phyloP scores from a whole-genome alignment of 2,113 vertebrate species.

The Notarius lentiginosus region DNA sequence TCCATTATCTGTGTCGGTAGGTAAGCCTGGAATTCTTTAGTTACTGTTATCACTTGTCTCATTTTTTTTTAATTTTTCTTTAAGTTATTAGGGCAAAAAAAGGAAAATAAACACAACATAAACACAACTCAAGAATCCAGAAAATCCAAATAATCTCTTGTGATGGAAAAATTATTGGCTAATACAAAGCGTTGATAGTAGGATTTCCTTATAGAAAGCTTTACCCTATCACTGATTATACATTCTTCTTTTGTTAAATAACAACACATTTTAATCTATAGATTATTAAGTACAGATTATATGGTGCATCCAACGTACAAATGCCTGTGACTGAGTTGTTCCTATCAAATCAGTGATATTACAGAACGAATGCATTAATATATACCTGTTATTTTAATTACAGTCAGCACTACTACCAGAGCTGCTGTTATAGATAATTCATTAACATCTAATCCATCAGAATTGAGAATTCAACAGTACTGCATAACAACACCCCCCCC shows the following conservation, averaged over 20 bases:
- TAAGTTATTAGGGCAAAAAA: not conserved
- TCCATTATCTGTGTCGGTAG: too few relatives aligned
- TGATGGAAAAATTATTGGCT: not conserved
- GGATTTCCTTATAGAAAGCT: not conserved
- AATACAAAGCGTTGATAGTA: not conserved
- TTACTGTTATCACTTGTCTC: not conserved
- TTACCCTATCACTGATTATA: not conserved
- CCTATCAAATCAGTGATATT: not conserved
- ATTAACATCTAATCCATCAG: not conserved
- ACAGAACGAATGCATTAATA: not conserved
- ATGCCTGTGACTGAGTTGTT: not conserved
- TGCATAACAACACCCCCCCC: too few relatives aligned
- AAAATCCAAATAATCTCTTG: not conserved
- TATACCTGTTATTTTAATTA: not conserved
- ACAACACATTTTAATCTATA: not conserved
- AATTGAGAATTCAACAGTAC: not conserved
- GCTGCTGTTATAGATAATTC: not conserved
- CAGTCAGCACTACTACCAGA: not conserved
- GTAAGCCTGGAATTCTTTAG: not conserved
- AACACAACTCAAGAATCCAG: not conserved
- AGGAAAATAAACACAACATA: too few relatives aligned
- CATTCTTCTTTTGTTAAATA: not conserved
- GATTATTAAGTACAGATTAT: not conserved
- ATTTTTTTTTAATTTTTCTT: not conserved
- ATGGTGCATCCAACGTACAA: not conserved